Evolutionary conservation across 2,113 vertebrate species (phyloP).

Genomic region (Tragelaphus strepsiceros): DNA sequence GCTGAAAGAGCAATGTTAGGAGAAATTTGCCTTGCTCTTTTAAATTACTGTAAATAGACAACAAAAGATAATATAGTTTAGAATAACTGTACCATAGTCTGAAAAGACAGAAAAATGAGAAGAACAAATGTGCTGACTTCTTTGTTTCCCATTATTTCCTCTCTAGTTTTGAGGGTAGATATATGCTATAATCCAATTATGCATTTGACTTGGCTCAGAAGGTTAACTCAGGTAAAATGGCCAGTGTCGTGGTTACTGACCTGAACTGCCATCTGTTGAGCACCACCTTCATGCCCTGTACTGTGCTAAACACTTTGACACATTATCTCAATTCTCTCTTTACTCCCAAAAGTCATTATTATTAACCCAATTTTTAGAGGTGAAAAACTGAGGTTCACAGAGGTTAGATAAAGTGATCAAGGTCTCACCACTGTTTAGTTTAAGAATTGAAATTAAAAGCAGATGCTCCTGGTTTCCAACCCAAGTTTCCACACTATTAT

Average conservation of each 20-base stretch:
- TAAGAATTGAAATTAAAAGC: neutral
- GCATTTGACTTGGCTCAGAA: slow-evolving; percentile 7
- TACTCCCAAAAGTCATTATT: neutral
- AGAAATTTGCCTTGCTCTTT: neutral
- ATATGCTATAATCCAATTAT: neutral
- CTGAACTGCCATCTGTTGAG: neutral
- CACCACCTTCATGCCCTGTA: neutral
- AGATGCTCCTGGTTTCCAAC: neutral
- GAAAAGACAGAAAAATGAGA: neutral
- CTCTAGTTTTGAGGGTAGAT: neutral
- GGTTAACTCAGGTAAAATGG: neutral
- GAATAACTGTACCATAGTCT: neutral
- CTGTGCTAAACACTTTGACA: neutral
- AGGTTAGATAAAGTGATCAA: neutral
- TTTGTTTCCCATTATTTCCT: neutral
- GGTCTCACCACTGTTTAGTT: neutral
- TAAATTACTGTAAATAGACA: neutral
- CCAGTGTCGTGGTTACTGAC: neutral
- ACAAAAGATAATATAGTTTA: neutral
- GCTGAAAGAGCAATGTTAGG: neutral
- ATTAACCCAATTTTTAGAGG: neutral
- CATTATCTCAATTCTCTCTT: neutral
- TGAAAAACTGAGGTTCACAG: neutral
- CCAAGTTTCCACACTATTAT: neutral
- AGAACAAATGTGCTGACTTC: neutral